phyloP scores from a whole-genome alignment of 2,797 vertebrate species.

The Heliangelus exortis region DNA sequence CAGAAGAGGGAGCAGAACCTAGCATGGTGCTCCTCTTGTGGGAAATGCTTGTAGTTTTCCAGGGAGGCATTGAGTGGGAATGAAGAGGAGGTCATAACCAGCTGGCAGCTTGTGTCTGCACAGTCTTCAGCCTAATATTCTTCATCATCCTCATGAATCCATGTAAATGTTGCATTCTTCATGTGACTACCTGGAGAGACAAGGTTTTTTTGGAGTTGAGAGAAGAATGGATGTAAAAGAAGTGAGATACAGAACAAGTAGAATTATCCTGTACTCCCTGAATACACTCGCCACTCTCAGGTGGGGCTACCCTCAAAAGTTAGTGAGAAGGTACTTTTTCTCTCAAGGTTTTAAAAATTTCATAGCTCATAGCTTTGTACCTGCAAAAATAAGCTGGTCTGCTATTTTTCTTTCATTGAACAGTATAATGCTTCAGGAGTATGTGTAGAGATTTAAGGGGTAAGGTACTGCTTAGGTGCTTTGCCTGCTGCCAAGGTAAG shows the following conservation, averaged over 20 bases:
- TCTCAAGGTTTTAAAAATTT: neutral
- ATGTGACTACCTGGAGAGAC: neutral
- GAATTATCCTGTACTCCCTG: neutral
- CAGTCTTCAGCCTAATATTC: neutral
- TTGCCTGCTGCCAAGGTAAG: neutral
- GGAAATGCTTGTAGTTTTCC: accelerated
- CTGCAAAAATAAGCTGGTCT: neutral
- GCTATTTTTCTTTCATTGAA: neutral
- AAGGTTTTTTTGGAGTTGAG: neutral
- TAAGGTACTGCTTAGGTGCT: too few relatives aligned
- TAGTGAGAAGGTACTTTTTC: neutral
- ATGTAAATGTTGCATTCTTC: neutral
- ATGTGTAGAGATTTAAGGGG: neutral
- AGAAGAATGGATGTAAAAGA: neutral
- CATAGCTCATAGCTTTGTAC: neutral
- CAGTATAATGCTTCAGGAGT: neutral
- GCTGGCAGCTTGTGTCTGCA: neutral
- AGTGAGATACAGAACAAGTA: neutral
- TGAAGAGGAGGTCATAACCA: neutral
- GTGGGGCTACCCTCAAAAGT: neutral
- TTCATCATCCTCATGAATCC: neutral
- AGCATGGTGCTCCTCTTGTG: neutral
- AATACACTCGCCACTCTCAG: neutral
- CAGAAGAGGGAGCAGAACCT: neutral
- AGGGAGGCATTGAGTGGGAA: neutral